phyloP scores from a whole-genome alignment of 2,888 invertebrate genomes.

The Empis livida region DNA sequence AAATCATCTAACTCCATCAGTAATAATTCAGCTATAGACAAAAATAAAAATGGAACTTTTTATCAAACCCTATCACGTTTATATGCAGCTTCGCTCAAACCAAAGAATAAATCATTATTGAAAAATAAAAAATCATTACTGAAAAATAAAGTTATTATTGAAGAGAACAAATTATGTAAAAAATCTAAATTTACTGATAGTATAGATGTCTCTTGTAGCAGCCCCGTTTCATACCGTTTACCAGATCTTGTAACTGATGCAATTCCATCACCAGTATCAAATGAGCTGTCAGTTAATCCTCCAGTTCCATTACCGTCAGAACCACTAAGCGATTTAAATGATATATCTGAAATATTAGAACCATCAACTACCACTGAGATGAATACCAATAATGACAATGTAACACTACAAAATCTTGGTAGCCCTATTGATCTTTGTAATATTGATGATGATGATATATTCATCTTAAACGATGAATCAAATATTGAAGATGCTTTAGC shows the following conservation, averaged over 20 bases:
- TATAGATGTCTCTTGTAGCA: background rate
- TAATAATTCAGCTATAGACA: background rate
- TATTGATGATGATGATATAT: background rate
- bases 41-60: background rate
- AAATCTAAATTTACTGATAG: background rate
- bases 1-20: constrained; percentile 7
- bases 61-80: background rate
- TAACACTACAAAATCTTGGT: background rate
- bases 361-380: background rate
- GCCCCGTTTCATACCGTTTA: background rate
- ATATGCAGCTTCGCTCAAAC: background rate
- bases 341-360: constrained; percentile 15
- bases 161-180: background rate
- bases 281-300: background rate
- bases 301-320: background rate
- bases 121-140: background rate
- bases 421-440: background rate
- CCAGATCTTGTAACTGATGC: background rate
- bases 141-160: too few relatives aligned
- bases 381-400: background rate
- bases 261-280: background rate
- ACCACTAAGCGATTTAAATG: constrained; percentile 15
- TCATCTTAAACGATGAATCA: background rate
- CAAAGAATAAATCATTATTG: background rate
- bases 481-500: background rate